Evolutionary conservation across 2,113 vertebrate species (phyloP), one percentile per base, ranked within the genome.

Genomic region (Halichoeres trimaculatus): DNA sequence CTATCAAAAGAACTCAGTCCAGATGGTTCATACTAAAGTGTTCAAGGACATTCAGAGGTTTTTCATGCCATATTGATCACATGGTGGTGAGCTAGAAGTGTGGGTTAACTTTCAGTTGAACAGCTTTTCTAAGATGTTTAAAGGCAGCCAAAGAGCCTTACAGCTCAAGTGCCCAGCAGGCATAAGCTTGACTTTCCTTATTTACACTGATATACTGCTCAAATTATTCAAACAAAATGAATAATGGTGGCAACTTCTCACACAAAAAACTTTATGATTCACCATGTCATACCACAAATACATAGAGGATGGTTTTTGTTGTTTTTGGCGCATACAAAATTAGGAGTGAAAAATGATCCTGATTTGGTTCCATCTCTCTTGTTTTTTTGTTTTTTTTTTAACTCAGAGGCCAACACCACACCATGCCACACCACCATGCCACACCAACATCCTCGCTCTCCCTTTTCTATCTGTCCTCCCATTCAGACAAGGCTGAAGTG

Each of bases 401-500:
- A 54, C 78, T 80, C 79, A 77, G 84, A 89, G 85, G 78, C 88
- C 84, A 81, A 85, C 82, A 30, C 30, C 30, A 83, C 64, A 89
- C 77, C 68, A 81, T 59, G 5, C 45, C 30, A 30, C 30, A 30
- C 30, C 6, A 30, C 30, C 30, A 30, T 6, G 30, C 30, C 30
- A 83, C 64, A 89, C 79, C 77, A 74, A 78, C 76, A 85, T 87
- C 77, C 65, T 82, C 61, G 5, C 45, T 74, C 74, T 81, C 85
- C 79, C 61, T 81, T 83, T 80, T 80, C 84, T 81, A 80, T 85
- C 86, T 41, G 67, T 89, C 80, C 84, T 84, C 88, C 89, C 90
- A 92, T 94, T 94, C 92, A 94, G 78, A 92, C 76, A 38, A 85
- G 84, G 91, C 88, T 93, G 90, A 94, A 94, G 94, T 94, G 93